Percentiles rank a stretch among this genome's conserved stretches.
Evolutionary conservation across 92 coral and sea anemone genomes (phyloP).

Genomic region (Epizoanthus ramosus): DNA sequence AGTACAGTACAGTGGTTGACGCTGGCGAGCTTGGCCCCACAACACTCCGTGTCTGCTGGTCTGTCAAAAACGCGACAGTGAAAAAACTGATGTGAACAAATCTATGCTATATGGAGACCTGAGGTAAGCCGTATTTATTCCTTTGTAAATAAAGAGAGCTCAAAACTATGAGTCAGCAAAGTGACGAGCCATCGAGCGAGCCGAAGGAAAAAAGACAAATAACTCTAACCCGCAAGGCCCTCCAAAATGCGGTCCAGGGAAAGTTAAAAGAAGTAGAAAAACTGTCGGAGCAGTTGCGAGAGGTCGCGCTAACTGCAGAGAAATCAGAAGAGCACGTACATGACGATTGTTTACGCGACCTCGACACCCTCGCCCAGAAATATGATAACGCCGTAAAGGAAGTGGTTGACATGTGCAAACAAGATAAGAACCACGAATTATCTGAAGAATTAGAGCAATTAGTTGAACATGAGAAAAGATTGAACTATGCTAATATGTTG

Average conservation of each 20-base stretch:
- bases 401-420: not conserved
- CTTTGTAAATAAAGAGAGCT: not conserved
- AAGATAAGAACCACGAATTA: conserved; percentile 25
- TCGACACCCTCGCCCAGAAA: conserved; percentile 29
- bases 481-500: conserved; percentile 28
- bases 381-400: conserved; percentile 31
- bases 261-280: conserved; percentile 28
- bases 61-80: conserved; percentile 9
- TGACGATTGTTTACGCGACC: conserved; percentile 6
- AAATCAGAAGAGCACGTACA: conserved; percentile 13
- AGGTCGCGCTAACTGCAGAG: not conserved
- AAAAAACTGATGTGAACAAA: conserved; percentile 11
- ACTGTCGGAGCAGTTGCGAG: conserved; percentile 11
- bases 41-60: conserved; percentile 15
- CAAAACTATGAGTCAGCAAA: conserved; percentile 16
- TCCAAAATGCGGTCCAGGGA: conserved; percentile 30
- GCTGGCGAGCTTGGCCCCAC: conserved; percentile 19
- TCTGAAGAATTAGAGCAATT: not conserved
- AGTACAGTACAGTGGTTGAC: too few relatives aligned
- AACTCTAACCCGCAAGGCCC: conserved; percentile 44
- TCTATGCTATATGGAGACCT: not conserved
- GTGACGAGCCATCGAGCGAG: conserved; percentile 19
- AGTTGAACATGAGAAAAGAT: conserved; percentile 21
- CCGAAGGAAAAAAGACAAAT: conserved; percentile 38
- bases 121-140: conserved; percentile 24